Conservation (phyloP, 2,888 invertebrate genomes). For the Apamea anceps region DNA sequence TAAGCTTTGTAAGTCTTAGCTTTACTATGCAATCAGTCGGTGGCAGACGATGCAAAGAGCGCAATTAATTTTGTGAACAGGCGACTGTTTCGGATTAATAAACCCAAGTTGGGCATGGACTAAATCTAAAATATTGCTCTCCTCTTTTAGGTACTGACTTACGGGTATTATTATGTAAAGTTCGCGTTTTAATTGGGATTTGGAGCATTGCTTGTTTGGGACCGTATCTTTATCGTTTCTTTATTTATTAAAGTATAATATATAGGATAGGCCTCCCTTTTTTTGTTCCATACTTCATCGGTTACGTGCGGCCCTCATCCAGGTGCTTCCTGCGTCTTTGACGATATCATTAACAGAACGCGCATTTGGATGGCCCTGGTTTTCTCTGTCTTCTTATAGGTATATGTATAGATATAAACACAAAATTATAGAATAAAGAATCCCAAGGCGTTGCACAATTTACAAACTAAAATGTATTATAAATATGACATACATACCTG, state of each 20-base stretch:
- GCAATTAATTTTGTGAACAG: conserved; percentile 21
- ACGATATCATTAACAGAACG: too few relatives aligned
- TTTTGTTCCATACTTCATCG: too few relatives aligned
- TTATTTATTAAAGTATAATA: too few relatives aligned
- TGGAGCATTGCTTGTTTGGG: too few relatives aligned
- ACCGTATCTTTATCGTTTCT: too few relatives aligned
- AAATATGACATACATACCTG: neutral
- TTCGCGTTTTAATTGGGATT: neutral
- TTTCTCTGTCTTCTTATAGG: neutral
- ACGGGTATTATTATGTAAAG: neutral
- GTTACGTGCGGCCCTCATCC: too few relatives aligned
- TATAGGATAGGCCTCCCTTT: too few relatives aligned
- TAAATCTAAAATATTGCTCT: conserved; percentile 10
- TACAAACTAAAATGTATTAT: neutral
- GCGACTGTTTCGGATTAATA: conserved; percentile 10
- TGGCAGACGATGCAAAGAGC: conserved; percentile 24
- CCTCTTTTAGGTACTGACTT: neutral
- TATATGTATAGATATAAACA: neutral
- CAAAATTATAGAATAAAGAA: neutral
- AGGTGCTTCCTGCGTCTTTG: too few relatives aligned
- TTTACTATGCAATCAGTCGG: conserved; percentile 28
- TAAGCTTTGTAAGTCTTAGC: conserved; percentile 6
- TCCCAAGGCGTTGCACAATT: neutral
- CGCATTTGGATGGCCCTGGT: too few relatives aligned
- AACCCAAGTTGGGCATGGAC: neutral